Percentiles rank a stretch among this genome's conserved stretches.
phyloP scores from a whole-genome alignment of 64 coral and sea anemone species.

The Catalaphyllia jardinei region DNA sequence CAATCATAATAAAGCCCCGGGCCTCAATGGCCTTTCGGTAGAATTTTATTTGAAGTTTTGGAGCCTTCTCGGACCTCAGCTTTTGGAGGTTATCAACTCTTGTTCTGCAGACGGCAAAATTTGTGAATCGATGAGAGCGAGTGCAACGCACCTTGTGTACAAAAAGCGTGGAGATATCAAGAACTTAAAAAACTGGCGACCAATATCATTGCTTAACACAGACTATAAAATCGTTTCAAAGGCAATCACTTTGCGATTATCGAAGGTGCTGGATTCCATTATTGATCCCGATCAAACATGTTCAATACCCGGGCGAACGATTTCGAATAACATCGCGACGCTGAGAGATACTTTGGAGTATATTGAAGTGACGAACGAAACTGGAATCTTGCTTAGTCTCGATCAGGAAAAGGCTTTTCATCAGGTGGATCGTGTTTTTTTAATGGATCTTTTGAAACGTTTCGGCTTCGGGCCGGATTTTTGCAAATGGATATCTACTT shows the following conservation, averaged over 20 bases:
- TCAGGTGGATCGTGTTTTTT: not conserved
- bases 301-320: not conserved
- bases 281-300: not conserved
- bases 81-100: not conserved
- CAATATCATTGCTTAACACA: not conserved
- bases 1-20: not conserved
- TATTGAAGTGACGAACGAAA: not conserved
- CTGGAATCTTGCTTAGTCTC: not conserved
- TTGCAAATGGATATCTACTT: too few relatives aligned
- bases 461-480: slow-evolving; percentile 1
- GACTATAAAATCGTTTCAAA: slow-evolving; percentile 21
- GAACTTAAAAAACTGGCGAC: not conserved
- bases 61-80: not conserved
- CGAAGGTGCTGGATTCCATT: not conserved
- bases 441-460: not conserved
- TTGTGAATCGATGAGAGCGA: not conserved
- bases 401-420: slow-evolving; percentile 40
- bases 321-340: not conserved
- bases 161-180: not conserved
- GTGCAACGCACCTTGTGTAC: not conserved
- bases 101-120: not conserved
- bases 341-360: too few relatives aligned
- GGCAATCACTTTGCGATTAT: not conserved
- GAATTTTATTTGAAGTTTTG: slow-evolving; percentile 42
- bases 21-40: slow-evolving; percentile 32